Conservation (phyloP, 2,113 vertebrate species). For the Eupsittula cactorum region DNA sequence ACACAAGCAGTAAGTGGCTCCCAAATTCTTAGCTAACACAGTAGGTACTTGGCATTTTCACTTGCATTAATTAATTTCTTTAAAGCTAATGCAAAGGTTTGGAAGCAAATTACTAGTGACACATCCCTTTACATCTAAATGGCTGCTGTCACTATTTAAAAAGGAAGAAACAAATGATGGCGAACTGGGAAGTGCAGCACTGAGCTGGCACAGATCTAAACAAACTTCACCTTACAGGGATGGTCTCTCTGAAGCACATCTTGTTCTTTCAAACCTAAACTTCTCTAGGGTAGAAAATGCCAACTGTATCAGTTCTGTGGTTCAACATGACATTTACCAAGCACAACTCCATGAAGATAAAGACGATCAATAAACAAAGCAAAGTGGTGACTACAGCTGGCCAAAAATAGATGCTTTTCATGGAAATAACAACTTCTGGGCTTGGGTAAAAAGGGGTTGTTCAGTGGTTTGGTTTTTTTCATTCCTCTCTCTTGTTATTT, state of each 20-base stretch:
- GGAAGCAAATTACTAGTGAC: not conserved
- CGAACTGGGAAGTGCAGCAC: not conserved
- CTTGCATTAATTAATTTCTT: not conserved
- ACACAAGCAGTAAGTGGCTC: not conserved
- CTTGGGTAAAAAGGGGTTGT: not conserved
- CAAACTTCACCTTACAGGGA: not conserved
- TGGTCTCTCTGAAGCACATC: not conserved
- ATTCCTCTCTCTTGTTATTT: not conserved
- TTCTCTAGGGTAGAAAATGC: constrained; percentile 36
- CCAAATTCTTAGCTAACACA: not conserved
- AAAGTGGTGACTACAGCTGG: not conserved
- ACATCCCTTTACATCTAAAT: not conserved
- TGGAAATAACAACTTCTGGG: not conserved
- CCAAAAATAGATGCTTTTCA: not conserved
- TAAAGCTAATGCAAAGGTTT: not conserved
- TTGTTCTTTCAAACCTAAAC: not conserved
- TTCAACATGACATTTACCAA: constrained; percentile 44
- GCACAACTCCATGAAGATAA: not conserved
- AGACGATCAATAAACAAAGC: constrained; percentile 17
- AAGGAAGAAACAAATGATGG: not conserved
- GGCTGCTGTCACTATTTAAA: not conserved
- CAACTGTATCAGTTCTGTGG: not conserved
- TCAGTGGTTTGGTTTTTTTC: not conserved
- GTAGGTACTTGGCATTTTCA: not conserved
- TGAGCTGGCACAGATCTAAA: not conserved